These are phyloP conservation scores for Zaprionus lineosus DNA, from an alignment of 2,888 invertebrate genomes.

Conservation along the genomic window DNA sequence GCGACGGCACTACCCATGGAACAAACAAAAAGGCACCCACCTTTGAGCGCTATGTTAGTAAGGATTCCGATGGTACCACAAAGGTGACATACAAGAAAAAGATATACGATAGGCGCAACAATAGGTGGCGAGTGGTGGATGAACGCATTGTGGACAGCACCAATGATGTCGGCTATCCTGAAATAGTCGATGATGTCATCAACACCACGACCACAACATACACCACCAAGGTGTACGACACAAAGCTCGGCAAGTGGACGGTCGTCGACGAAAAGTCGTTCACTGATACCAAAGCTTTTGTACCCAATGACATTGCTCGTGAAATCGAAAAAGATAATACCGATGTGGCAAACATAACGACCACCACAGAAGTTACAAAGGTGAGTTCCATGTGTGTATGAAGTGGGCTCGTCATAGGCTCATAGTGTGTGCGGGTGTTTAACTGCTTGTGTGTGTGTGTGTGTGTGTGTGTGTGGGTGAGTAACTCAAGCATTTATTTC, in stretches of 20 bases:
- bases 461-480: conserved; percentile 13
- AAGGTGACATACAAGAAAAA: conserved; percentile 83
- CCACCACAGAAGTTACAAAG: conserved; percentile 83
- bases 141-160: conserved; percentile 84
- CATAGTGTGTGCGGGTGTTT: not conserved
- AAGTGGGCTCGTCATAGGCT: no score
- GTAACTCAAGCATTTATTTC: no score
- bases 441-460: conserved; percentile 25
- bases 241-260: conserved; percentile 83
- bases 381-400: conserved; percentile 71
- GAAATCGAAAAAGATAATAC: conserved; percentile 83
- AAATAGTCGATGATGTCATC: conserved; percentile 83
- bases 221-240: conserved; percentile 83
- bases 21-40: conserved; percentile 77
- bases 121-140: conserved; percentile 83
- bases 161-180: conserved; percentile 80
- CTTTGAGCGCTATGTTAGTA: conserved; percentile 82
- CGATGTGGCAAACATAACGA: conserved; percentile 83
- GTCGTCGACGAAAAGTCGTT: conserved; percentile 83
- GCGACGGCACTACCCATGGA: conserved; percentile 46
- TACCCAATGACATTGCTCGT: conserved; percentile 83
- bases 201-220: conserved; percentile 83
- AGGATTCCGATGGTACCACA: conserved; percentile 81
- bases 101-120: conserved; percentile 81
- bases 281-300: conserved; percentile 81